Evolutionary conservation across 2,113 vertebrate species (phyloP).

Genomic region (Amia ocellicauda): DNA sequence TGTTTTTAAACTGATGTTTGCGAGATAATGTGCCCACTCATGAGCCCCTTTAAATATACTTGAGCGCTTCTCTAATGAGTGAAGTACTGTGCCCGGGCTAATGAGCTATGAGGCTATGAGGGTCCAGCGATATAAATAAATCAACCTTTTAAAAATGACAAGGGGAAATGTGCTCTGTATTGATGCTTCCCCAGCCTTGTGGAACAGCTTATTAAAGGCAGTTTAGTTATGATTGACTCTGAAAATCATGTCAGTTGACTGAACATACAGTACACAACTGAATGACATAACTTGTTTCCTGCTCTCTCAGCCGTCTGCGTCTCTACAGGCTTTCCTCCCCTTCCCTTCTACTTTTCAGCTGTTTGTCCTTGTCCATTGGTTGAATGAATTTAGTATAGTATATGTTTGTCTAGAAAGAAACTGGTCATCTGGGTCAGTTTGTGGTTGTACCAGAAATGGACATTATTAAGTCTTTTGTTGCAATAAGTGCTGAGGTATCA

Average conservation of each 20-base stretch:
- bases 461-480: too few relatives aligned
- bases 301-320: too few relatives aligned
- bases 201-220: not conserved
- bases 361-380: too few relatives aligned
- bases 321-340: not conserved
- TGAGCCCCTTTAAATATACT: not conserved
- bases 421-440: not conserved
- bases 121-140: conserved; percentile 20
- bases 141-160: conserved; percentile 2
- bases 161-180: not conserved
- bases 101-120: conserved; percentile 32
- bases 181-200: not conserved
- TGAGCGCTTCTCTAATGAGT: conserved; percentile 26
- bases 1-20: conserved; percentile 30
- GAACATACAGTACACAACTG: too few relatives aligned
- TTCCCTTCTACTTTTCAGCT: not conserved
- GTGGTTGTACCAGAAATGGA: too few relatives aligned
- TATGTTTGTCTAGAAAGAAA: too few relatives aligned
- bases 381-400: too few relatives aligned
- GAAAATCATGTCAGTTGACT: not conserved
- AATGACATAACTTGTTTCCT: too few relatives aligned
- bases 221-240: not conserved
- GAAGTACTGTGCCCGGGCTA: conserved; percentile 33
- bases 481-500: too few relatives aligned
- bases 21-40: conserved; percentile 30